Conservation (phyloP, 2,797 vertebrate genomes). For the Sebastes variabilis region DNA sequence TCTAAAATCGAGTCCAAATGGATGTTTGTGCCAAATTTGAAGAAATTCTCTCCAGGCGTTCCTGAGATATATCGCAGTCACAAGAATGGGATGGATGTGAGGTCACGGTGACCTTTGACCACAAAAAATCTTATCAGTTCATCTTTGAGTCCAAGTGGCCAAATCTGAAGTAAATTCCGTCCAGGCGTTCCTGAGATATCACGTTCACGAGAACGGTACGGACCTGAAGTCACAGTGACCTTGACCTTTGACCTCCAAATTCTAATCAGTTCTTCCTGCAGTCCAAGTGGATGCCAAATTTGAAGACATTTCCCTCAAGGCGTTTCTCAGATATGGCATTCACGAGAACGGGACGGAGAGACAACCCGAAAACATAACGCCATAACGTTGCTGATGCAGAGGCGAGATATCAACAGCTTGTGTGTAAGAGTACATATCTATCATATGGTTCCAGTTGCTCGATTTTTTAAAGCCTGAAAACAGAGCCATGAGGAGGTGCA, state of each 20-base stretch:
- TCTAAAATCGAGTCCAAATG: neutral
- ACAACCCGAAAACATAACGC: neutral
- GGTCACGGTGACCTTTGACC: neutral
- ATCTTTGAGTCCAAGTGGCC: neutral
- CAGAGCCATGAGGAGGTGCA: no score
- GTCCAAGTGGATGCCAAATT: neutral
- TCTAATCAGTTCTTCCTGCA: neutral
- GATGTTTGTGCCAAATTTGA: neutral
- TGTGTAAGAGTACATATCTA: neutral
- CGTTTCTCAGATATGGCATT: neutral
- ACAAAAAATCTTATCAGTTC: neutral
- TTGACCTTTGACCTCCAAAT: neutral
- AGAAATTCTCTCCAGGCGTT: neutral
- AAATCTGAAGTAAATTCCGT: neutral
- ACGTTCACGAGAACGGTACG: neutral
- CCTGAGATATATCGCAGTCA: neutral
- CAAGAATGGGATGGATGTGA: neutral
- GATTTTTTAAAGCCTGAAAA: no score
- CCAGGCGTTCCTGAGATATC: neutral
- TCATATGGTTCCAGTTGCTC: neutral
- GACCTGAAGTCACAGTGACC: neutral
- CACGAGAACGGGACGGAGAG: neutral
- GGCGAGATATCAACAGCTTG: no score
- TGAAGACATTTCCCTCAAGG: neutral
- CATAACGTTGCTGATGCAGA: no score